phyloP scores from a whole-genome alignment of 2,888 invertebrate genomes.

The Eristalinus sepulchralis region DNA sequence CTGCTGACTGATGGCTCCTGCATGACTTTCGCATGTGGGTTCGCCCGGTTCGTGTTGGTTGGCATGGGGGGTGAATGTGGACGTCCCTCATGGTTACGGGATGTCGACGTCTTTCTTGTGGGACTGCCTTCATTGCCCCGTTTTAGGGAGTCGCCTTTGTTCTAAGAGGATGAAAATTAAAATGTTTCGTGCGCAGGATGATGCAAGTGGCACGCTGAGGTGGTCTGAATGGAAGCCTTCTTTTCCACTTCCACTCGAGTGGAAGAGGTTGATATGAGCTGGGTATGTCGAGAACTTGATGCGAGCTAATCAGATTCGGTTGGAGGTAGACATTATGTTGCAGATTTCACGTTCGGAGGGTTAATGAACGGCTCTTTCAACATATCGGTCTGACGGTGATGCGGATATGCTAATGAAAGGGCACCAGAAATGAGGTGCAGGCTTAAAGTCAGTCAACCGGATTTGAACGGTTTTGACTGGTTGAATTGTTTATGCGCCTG shows the following conservation, averaged over 20 bases:
- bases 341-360: background rate
- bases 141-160: slow-evolving; percentile 41
- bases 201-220: background rate
- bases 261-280: background rate
- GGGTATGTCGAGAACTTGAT: background rate
- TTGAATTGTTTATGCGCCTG: background rate
- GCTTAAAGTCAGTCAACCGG: background rate
- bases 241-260: background rate
- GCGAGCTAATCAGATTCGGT: background rate
- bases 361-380: background rate
- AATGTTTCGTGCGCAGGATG: slow-evolving; percentile 19
- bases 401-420: background rate
- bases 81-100: slow-evolving; percentile 23
- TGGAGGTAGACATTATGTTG: background rate
- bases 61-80: background rate
- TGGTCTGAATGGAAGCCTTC: background rate
- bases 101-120: slow-evolving; percentile 56
- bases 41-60: background rate
- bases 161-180: slow-evolving; percentile 25
- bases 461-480: background rate
- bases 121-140: slow-evolving; percentile 34
- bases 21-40: slow-evolving; percentile 31
- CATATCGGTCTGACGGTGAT: background rate
- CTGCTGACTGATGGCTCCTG: slow-evolving; percentile 56
- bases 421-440: background rate